Conservation (phyloP, 1,140 invertebrate genomes). For the Gonioctena quinquepunctata region DNA sequence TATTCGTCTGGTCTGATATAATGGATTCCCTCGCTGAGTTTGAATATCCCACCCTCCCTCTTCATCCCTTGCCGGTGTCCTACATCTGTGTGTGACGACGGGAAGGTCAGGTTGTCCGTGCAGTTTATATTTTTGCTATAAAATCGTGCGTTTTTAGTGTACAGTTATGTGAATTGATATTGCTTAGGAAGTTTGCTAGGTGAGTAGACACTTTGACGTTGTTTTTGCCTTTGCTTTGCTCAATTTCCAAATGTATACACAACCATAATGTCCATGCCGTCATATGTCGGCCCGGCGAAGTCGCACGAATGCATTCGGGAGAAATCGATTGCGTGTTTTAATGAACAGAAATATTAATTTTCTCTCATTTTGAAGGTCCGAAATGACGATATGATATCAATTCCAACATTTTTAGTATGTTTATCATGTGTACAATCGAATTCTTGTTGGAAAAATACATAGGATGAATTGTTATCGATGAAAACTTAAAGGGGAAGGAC, state of each 20-base stretch:
- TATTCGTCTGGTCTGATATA: not conserved
- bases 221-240: not conserved
- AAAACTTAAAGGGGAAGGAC: too few relatives aligned
- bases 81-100: constrained; percentile 3
- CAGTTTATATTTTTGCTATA: not conserved
- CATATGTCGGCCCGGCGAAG: constrained; percentile 3
- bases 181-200: not conserved
- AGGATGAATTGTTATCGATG: too few relatives aligned
- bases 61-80: constrained; percentile 1
- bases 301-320: not conserved
- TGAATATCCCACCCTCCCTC: constrained; percentile 4
- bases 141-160: not conserved
- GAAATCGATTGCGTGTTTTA: not conserved
- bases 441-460: too few relatives aligned
- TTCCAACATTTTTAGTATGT: too few relatives aligned
- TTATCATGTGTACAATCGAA: too few relatives aligned
- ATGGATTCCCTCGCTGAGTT: constrained; percentile 12
- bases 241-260: constrained; percentile 5
- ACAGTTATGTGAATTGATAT: not conserved
- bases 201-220: not conserved
- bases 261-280: constrained; percentile 8
- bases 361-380: not conserved
- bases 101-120: constrained; percentile 12
- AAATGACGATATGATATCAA: too few relatives aligned
- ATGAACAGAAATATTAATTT: not conserved